Evolutionary conservation across 1,140 invertebrate species (phyloP), one percentile per base, ranked within the genome.

Genomic region (Hermetia illucens): DNA sequence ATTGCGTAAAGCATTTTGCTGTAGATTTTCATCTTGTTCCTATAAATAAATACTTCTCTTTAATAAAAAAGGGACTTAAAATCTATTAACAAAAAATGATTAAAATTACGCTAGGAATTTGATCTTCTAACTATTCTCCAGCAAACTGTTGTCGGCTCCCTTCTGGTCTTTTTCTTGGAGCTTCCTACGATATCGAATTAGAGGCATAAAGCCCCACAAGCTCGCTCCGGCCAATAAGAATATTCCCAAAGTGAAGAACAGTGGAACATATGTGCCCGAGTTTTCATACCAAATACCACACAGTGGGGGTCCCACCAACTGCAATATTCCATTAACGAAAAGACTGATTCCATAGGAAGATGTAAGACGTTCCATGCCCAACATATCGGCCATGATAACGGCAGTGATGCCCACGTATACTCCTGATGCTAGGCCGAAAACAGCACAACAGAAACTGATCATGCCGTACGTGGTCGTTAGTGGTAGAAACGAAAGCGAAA

Each of bases 381-480:
- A 52, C 73, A 85, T 77, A 55, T 87, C 82, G 0, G 82, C 81
- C 79, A 87, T 83, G 1, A 86, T 81, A 19, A 87, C 75, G 2
- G 83, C 82, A 2, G 82, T 86, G 2, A 87, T 75, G 12, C 84
- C 84, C 0, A 85, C 79, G 51, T 86, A 87, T n/a, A 78, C 72
- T n/a, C 84, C 83, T 0, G 83, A 85, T 6, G 81, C 74, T 3
- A 89, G 57, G 1, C 84, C 84, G 51, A 87, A 87, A 2, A 82
- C 50, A 2, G 74, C 72, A 57, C 82, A 87, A 47, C 74, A 79
- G 9, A 69, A 62, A 22, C 76, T 71, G 2, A 86, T 63, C 12
- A 64, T 61, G 3, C 53, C 45, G 53, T 75, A 77, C 24, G 61
- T 65, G 0, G 51, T 57, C 2, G 74, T 70, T 13, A 79, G 61